Evolutionary conservation across 2,113 vertebrate species (phyloP).

Genomic region (Numenius arquata): DNA sequence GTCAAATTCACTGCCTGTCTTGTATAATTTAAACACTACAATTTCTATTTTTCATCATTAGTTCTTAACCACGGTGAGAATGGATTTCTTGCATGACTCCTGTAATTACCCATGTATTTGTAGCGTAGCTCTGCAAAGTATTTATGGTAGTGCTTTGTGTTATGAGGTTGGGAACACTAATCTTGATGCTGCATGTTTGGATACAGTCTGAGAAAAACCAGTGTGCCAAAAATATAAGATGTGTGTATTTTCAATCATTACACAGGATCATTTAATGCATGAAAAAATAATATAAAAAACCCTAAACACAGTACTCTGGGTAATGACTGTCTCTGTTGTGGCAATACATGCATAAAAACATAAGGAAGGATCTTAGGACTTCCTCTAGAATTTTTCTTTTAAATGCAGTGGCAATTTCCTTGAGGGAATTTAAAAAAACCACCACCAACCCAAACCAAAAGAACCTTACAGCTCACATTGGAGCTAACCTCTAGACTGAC

Average conservation of each 20-base stretch:
- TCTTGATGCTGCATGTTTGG: background rate
- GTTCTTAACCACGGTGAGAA: background rate
- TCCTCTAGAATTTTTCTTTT: background rate
- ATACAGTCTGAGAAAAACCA: background rate
- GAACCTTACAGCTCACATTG: background rate
- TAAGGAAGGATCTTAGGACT: background rate
- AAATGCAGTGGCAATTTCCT: background rate
- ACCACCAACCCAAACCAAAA: background rate
- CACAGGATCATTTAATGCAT: background rate
- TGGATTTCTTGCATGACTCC: constrained; percentile 1
- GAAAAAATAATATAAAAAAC: background rate
- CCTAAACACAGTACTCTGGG: background rate
- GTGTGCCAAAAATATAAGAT: background rate
- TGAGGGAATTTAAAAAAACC: background rate
- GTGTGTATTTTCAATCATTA: background rate
- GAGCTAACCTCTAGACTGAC: background rate
- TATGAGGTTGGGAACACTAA: background rate
- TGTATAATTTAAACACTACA: background rate
- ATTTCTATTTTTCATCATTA: background rate
- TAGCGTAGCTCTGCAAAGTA: background rate
- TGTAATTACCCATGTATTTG: background rate
- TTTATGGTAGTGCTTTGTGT: background rate
- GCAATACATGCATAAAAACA: background rate
- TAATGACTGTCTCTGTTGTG: background rate
- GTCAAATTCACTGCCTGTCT: background rate